Base-by-base conservation (phyloP, 2,888 invertebrate genomes). In the Archips xylosteana region DNA sequence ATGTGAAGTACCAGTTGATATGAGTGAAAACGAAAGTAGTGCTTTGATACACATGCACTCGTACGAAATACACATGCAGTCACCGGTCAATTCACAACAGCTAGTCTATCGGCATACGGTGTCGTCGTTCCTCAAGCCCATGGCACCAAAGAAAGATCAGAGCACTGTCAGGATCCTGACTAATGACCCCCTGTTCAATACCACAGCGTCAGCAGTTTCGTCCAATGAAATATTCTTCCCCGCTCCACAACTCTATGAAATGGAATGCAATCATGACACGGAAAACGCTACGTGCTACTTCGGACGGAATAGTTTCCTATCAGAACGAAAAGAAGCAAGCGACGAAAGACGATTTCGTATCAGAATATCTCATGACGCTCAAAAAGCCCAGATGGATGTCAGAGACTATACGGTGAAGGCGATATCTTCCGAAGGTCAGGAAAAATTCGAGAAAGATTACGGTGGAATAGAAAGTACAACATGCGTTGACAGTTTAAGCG, bases 121-220 rank as follows among this genome's bases (percentile, higher is more conserved):
- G 54, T 88, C 91, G 78, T 86, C 89, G 49, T 82, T 85, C 62
- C 76, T 86, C 13, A 78, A 84, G 73, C 84, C 83, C 15, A 87
- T 85, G 77, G 78, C 83, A n/a, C 90, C 92, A 0, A 89, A 89
- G 78, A 92, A 89, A 75, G 95, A 95, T 75, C 90, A 95, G 70
- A 94, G 94, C 76, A 95, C 95, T 51, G 91, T 95, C 15, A 90
- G 95, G 71, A 92, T 93, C 61, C 82, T 96, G 78, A 92, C 86
- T 47, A 96, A 96, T 80, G 94, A 96, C 77, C 95, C 95, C 13
- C 92, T 91, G 74, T 96, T 95, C 79, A 93, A 94, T 73, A 95
- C 95, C 0, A 94, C 95, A 0, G 91, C 96, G 59, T 92, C 96
- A 13, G 95, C 92, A 83, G 82, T 96, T 6, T 95, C 96, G 2